Evolutionary conservation across 2,888 invertebrate genomes (phyloP), one percentile per base, ranked within the genome.

Genomic region (Acanthacorydalis orientalis): DNA sequence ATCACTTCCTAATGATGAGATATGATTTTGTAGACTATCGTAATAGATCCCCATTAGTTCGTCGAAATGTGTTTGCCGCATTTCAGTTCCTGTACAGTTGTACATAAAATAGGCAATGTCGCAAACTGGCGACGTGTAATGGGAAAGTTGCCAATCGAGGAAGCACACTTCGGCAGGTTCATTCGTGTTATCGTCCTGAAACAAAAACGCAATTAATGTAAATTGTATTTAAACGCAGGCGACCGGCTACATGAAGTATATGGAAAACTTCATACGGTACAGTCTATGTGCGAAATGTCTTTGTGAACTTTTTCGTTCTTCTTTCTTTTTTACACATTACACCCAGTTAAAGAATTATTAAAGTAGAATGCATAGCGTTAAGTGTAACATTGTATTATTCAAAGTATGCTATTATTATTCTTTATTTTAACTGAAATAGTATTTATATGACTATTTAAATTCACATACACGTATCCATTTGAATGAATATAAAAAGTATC

Each of bases 141-240:
- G 41, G 10, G 46, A 31, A 14, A 40, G 31, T 40, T 46, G 46
- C 32, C 40, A 46, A 32, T 46, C 46, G 10, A 46, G 14, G 33
- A 46, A 41, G 9, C 33, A 46, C 10, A 46, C 6, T 14, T 46
- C 40, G 4, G n/a, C 40, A 15, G 46, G 41, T 2, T 33, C 23
- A 6, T 23, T 40, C 9, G 31, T 16, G 9, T 31, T 31, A 4
- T 23, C 16, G 7, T 31, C 16, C 12, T 23, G 23, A 32, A 37
- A 6, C 46, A 34, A 32, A 31, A 14, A 38, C 12, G 7, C 15
- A 38, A 10, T 38, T 14, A 38, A 10, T 10, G 15, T 38, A 38
- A 10, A 38, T 37, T 37, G 37, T 11, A 38, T 38, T 38, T 38
- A 38, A 38, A 15, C 15, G 12, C 7, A 10, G 7, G 10, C 12